Base-by-base conservation (phyloP, 2,888 invertebrate genomes). In the Cancer borealis region DNA sequence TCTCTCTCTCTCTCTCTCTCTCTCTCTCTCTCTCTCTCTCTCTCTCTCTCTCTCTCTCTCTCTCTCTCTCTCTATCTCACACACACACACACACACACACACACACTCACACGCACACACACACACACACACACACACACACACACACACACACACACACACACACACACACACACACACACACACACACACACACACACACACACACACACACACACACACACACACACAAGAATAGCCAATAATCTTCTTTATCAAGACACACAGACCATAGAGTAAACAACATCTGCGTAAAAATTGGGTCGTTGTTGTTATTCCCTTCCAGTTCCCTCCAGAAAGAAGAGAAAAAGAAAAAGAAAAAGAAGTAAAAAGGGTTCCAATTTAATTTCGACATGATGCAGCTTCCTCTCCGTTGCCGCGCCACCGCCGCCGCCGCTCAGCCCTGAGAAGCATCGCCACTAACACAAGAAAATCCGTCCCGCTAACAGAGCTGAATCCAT, bases 1-100 rank as follows among this genome's bases (percentile, higher is more conserved):
- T 73, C 73, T 73, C 73, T 73, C 73, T 73, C 73, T 73, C 73
- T 73, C 73, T 73, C 73, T 73, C 73, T 73, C 73, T 73, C 73
- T 73, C 73, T 73, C 73, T 73, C 73, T 73, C 73, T 73, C 73
- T 73, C 73, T 73, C 73, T 73, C 73, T 73, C 73, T 49, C 49
- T 49, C 3, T 49, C 49, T 49, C 49, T 49, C 49, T 49, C 49
- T 49, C 49, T 49, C 49, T 49, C 49, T 49, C 49, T 49, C 49
- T 49, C 49, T 49, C 49, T 49, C 49, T 49, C 49, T 49, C 49
- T 49, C 54, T n/a, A n/a, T n/a, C n/a, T n/a, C n/a, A n/a, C n/a
- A n/a, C n/a, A n/a, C n/a, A n/a, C n/a, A n/a, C n/a, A n/a, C n/a
- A n/a, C n/a, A n/a, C n/a, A n/a, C n/a, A n/a, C n/a, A n/a, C n/a